Percentiles rank a stretch among this genome's conserved stretches.
Evolutionary conservation across 2,888 invertebrate genomes (phyloP).

Genomic region (Amiota communis): DNA sequence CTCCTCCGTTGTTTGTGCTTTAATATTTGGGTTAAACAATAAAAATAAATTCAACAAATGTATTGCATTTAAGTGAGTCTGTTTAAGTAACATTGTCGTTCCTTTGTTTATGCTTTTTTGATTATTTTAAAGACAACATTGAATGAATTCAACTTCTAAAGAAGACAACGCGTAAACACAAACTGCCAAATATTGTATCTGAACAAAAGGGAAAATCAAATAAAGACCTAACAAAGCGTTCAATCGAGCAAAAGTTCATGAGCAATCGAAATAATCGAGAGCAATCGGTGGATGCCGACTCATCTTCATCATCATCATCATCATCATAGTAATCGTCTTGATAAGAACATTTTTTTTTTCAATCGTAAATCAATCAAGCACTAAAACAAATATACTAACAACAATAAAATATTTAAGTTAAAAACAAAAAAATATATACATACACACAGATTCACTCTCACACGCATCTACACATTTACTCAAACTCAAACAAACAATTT

Average conservation of each 20-base stretch:
- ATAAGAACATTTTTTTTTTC: constrained; percentile 8
- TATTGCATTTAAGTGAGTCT: background rate
- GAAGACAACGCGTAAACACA: background rate
- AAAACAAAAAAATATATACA: constrained; percentile 32
- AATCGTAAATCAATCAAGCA: constrained; percentile 47
- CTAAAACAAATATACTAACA: constrained; percentile 42
- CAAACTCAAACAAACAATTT: constrained; percentile 45
- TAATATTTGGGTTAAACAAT: background rate
- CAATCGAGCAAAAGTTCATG: background rate
- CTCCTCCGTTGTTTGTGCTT: background rate
- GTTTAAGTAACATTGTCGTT: background rate
- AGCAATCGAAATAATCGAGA: background rate
- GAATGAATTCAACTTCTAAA: background rate
- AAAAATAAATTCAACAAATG: background rate
- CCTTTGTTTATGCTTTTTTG: too few species aligned
- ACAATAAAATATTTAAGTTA: constrained; percentile 33
- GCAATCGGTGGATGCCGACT: background rate
- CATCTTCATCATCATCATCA: constrained; percentile 3
- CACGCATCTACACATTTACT: background rate
- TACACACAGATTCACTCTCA: constrained; percentile 11
- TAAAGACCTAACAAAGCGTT: background rate
- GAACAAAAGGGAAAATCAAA: background rate
- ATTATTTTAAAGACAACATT: background rate
- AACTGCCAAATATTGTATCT: background rate
- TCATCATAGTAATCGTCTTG: background rate